Percentiles rank a stretch among this genome's conserved stretches.
Evolutionary conservation across 2,113 vertebrate genomes (phyloP).

Genomic region (Ramphastos sulfuratus): DNA sequence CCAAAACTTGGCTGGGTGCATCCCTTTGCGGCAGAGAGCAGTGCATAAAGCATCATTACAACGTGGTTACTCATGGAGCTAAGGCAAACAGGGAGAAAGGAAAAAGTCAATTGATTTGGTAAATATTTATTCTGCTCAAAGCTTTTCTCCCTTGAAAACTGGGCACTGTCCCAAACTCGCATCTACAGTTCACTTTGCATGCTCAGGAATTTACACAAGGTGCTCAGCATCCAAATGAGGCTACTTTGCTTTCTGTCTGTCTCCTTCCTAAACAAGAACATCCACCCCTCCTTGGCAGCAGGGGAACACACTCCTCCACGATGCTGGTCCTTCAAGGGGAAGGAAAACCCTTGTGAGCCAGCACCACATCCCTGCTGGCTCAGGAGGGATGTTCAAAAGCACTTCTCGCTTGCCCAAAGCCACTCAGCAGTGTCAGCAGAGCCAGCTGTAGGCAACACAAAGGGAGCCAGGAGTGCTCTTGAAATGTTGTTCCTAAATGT

Average conservation of each 20-base stretch:
- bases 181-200: background rate
- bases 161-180: conserved; percentile 10
- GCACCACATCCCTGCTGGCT: background rate
- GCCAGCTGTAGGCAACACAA: background rate
- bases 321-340: background rate
- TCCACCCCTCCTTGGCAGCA: background rate
- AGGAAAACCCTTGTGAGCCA: background rate
- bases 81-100: conserved; percentile 24
- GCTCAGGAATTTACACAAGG: conserved; percentile 28
- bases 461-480: background rate
- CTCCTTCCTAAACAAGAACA: background rate
- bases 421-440: background rate
- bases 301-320: background rate
- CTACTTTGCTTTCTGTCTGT: background rate
- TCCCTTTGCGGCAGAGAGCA: background rate
- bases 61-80: background rate
- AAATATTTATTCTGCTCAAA: conserved; percentile 62
- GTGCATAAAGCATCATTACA: background rate
- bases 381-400: background rate
- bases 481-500: background rate
- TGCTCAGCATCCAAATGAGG: conserved; percentile 49
- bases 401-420: background rate
- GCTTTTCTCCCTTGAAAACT: conserved; percentile 29
- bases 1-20: background rate
- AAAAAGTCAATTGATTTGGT: conserved; percentile 34